These are phyloP conservation scores for Tetragnatha montana DNA, from an alignment of 2,888 invertebrate species.

Conservation along the genomic window DNA sequence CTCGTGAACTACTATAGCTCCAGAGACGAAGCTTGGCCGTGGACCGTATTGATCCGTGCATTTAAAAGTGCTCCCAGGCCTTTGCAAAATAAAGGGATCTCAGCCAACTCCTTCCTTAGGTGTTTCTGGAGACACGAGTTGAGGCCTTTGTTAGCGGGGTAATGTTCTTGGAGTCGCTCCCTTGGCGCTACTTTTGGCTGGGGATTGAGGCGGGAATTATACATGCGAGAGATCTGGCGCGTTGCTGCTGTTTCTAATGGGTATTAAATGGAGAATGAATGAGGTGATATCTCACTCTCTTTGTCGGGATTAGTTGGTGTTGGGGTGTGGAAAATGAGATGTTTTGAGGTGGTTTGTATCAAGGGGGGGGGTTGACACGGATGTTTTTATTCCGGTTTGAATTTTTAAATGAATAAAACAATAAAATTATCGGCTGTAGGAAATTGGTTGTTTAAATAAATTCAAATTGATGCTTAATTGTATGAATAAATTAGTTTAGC, in stretches of 20 bases:
- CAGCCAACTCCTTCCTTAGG: constrained; percentile 3
- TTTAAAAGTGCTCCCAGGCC: constrained; percentile 41
- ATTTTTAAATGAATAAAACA: too few species aligned
- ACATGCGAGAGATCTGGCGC: constrained; percentile 14
- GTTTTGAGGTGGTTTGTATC: neutral
- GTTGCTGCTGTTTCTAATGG: neutral
- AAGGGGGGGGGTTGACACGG: too few species aligned
- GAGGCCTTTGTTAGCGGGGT: constrained; percentile 9
- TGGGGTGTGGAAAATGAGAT: neutral
- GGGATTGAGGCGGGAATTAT: constrained; percentile 26
- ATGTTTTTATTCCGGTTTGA: too few species aligned
- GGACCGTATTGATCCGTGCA: constrained; percentile 38
- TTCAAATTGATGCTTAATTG: too few species aligned
- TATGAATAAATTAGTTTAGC: too few species aligned
- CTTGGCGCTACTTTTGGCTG: neutral
- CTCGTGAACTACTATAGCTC: neutral
- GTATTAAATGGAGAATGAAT: constrained; percentile 1
- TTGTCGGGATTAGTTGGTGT: neutral
- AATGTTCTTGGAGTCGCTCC: constrained; percentile 1
- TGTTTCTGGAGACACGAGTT: constrained; percentile 25
- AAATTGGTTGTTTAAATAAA: too few species aligned
- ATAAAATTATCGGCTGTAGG: too few species aligned
- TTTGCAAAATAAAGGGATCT: constrained; percentile 26
- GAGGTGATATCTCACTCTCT: neutral
- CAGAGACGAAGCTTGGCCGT: constrained; percentile 35